A percentile compares a stretch with the other conserved stretches of the same genome.
Conservation (phyloP, 2,113 vertebrate species). For the Sinosuthora webbiana region DNA sequence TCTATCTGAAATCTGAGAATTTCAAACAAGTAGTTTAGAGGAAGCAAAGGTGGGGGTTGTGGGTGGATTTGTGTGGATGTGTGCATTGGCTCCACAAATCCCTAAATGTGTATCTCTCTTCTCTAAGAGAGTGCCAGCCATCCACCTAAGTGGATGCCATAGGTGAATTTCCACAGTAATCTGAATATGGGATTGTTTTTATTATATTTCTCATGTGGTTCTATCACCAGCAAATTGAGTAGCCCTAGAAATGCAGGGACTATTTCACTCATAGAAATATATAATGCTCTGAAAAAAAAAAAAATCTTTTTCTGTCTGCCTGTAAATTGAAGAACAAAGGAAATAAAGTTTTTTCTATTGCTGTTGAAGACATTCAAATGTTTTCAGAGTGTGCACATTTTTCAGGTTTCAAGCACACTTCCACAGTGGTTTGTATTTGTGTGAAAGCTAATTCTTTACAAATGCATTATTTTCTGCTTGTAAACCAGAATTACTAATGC, state of each 20-base stretch:
- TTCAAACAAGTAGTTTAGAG: not conserved
- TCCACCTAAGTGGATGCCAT: not conserved
- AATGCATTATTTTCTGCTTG: not conserved
- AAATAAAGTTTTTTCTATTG: not conserved
- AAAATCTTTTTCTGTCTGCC: not conserved
- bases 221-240: not conserved
- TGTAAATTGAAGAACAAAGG: not conserved
- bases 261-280: not conserved
- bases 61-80: not conserved
- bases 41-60: not conserved
- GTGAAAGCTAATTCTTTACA: not conserved
- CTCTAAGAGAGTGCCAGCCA: not conserved
- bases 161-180: not conserved
- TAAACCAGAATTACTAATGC: not conserved
- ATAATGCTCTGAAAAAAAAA: not conserved
- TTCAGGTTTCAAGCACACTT: not conserved
- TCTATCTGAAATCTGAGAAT: not conserved
- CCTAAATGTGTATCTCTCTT: accelerated
- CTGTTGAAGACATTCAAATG: not conserved
- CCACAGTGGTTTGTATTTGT: not conserved
- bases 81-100: not conserved
- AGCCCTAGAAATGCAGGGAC: not conserved
- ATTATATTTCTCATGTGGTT: not conserved
- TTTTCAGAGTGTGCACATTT: not conserved
- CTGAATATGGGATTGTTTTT: not conserved